Percentiles rank a stretch among this genome's conserved stretches.
Evolutionary conservation across 1,140 invertebrate genomes (phyloP).

Genomic region (Drosophila carrolli): DNA sequence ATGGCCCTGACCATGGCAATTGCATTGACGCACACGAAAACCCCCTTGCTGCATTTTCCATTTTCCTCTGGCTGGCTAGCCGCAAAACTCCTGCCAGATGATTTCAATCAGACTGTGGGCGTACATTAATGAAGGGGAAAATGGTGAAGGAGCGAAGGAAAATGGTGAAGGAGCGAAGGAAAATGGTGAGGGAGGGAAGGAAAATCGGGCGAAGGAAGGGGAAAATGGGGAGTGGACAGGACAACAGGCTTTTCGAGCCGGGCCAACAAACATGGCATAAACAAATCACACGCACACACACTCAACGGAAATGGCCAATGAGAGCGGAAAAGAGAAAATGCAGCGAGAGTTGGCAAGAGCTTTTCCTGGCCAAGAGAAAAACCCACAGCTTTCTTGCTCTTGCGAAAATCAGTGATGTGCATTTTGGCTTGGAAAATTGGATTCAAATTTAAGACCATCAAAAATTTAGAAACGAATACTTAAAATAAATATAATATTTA

Average conservation of each 20-base stretch:
- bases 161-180: conserved; percentile 1
- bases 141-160: conserved; percentile 4
- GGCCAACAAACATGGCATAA: conserved; percentile 60
- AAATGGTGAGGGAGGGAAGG: conserved; percentile 12
- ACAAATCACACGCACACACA: conserved; percentile 36
- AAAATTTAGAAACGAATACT: too few species aligned
- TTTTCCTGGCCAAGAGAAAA: conserved; percentile 20
- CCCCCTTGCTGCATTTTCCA: conserved; percentile 8
- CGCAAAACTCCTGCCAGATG: conserved; percentile 38
- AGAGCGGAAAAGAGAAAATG: conserved; percentile 15
- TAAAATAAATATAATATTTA: too few species aligned
- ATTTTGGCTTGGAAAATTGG: not conserved
- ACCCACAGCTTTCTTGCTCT: conserved; percentile 23
- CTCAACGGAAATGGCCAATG: conserved; percentile 12
- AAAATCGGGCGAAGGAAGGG: conserved; percentile 4
- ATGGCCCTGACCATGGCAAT: conserved; percentile 44
- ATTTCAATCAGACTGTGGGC: conserved; percentile 57
- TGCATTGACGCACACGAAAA: conserved; percentile 53
- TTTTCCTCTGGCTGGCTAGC: conserved; percentile 10
- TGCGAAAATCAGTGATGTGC: conserved; percentile 23
- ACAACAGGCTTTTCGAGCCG: conserved; percentile 33
- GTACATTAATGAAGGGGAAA: conserved; percentile 45
- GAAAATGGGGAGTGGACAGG: conserved; percentile 18
- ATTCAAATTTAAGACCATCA: too few species aligned
- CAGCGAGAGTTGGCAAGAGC: conserved; percentile 10